Evolutionary conservation across 2,113 vertebrate species (phyloP).

Genomic region (Psettodes erumei): DNA sequence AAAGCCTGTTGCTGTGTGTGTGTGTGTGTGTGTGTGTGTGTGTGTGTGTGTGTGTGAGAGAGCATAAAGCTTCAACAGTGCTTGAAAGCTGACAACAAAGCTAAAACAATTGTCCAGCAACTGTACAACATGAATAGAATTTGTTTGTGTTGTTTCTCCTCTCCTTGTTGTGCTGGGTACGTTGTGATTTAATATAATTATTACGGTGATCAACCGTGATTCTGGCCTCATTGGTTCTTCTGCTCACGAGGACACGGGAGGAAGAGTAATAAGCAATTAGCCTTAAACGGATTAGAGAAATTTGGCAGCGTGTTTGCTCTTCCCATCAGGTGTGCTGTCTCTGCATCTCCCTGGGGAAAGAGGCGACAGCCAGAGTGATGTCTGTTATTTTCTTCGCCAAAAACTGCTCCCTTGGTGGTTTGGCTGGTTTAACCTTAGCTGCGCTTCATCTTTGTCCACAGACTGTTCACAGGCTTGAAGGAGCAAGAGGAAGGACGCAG

Average conservation of each 20-base stretch:
- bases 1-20: no score
- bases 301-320: background rate
- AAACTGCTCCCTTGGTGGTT: slow-evolving; percentile 27
- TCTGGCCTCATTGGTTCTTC: background rate
- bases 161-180: background rate
- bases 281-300: slow-evolving; percentile 18
- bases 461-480: background rate
- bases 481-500: background rate
- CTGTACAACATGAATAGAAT: background rate
- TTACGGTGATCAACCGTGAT: background rate
- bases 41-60: background rate
- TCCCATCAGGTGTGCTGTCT: background rate
- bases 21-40: no score
- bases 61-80: background rate
- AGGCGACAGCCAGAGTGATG: slow-evolving; percentile 27
- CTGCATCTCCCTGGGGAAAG: slow-evolving; percentile 20
- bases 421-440: background rate
- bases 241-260: no score
- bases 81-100: background rate
- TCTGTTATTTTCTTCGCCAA: slow-evolving; percentile 9
- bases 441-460: background rate
- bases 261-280: slow-evolving; percentile 1
- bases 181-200: background rate
- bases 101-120: background rate
- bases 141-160: background rate